phyloP scores from a whole-genome alignment of 1,140 invertebrate genomes.

The Brachionus calyciflorus region DNA sequence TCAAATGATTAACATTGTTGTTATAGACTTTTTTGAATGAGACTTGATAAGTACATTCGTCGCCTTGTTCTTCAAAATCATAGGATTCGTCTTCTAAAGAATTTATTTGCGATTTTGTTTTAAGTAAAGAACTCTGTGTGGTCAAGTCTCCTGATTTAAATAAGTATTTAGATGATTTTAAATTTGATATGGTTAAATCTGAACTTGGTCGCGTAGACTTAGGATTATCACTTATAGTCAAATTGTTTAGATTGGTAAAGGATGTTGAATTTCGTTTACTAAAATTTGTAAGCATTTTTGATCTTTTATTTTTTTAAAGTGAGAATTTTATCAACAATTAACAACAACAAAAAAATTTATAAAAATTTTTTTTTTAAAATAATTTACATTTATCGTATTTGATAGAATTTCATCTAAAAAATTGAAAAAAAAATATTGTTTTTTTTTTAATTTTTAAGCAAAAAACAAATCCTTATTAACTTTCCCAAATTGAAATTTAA shows the following conservation, averaged over 20 bases:
- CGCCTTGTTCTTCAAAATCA: slow-evolving; percentile 11
- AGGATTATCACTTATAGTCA: background rate
- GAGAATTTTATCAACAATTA: too few species aligned
- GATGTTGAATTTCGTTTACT: slow-evolving; percentile 35
- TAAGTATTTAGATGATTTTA: background rate
- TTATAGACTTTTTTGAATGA: slow-evolving; percentile 45
- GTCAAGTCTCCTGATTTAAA: background rate
- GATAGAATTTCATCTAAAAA: slow-evolving; percentile 14
- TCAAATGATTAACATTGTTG: slow-evolving; percentile 12
- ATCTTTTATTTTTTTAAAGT: too few species aligned
- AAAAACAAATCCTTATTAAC: too few species aligned
- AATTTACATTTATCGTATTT: slow-evolving; percentile 2
- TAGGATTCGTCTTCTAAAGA: background rate
- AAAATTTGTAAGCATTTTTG: slow-evolving; percentile 16
- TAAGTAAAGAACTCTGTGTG: background rate
- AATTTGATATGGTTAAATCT: background rate
- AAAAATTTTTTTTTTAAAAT: background rate
- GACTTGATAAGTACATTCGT: slow-evolving; percentile 33
- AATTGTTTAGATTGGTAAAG: slow-evolving; percentile 14
- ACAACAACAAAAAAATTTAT: too few species aligned
- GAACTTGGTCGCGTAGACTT: background rate
- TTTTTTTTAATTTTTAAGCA: too few species aligned
- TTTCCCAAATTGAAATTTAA: too few species aligned
- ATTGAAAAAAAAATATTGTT: too few species aligned
- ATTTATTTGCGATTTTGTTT: background rate